Percentiles rank a stretch among this genome's conserved stretches.
Evolutionary conservation across 2,888 invertebrate species (phyloP).

Genomic region (Ommatoiulus sabulosus): DNA sequence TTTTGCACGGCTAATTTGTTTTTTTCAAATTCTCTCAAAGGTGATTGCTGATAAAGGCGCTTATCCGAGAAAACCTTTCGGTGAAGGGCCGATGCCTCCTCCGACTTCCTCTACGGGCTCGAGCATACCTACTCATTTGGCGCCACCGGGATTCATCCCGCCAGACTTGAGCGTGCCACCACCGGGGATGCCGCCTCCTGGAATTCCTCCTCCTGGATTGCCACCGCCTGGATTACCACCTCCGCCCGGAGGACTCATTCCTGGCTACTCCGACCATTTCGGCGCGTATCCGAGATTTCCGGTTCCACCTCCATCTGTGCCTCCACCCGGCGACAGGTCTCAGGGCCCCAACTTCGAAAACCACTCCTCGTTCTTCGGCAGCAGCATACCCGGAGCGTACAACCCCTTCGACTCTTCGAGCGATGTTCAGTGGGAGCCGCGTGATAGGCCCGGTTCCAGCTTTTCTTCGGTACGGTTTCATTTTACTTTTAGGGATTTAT

Average conservation of each 20-base stretch:
- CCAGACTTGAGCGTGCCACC: slow-evolving; percentile 60
- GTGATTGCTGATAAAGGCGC: slow-evolving; percentile 92
- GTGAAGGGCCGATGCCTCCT: slow-evolving; percentile 60
- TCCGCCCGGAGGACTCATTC: slow-evolving; percentile 58
- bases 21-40: slow-evolving; percentile 65
- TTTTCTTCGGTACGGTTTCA: slow-evolving; percentile 54
- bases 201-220: slow-evolving; percentile 65
- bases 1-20: no score
- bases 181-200: slow-evolving; percentile 64
- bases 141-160: slow-evolving; percentile 59
- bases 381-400: slow-evolving; percentile 54
- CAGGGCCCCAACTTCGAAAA: slow-evolving; percentile 57
- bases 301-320: slow-evolving; percentile 56
- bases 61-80: slow-evolving; percentile 69
- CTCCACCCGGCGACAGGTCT: slow-evolving; percentile 50
- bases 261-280: slow-evolving; percentile 53
- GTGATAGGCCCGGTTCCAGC: slow-evolving; percentile 57
- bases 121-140: slow-evolving; percentile 58
- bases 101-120: slow-evolving; percentile 53
- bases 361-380: slow-evolving; percentile 47
- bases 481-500: no score
- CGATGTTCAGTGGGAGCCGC: slow-evolving; percentile 57
- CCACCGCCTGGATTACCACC: slow-evolving; percentile 60
- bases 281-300: slow-evolving; percentile 47
- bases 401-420: slow-evolving; percentile 59